Evolutionary conservation across 2,113 vertebrate genomes (phyloP), one percentile per base, ranked within the genome.

Genomic region (Cepphus grylle): DNA sequence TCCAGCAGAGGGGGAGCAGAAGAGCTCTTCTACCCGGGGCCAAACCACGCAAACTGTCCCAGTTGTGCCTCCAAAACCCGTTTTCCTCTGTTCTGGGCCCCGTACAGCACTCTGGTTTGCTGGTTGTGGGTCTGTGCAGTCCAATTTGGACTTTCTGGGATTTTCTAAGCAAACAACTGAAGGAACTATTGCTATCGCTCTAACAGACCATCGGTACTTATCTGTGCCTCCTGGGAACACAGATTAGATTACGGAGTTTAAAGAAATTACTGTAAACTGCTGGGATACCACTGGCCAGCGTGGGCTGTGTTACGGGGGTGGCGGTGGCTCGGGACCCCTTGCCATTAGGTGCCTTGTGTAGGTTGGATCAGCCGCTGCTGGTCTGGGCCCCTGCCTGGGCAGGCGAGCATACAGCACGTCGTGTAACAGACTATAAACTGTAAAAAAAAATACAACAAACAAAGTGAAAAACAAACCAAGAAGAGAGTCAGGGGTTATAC

Each of bases 211-310:
- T 27, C 5, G 2, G 18, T 42, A 7, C 36, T 65, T 42, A 32
- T 10, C 65, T 38, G 2, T 17, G 34, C 14, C 27, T 71, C 29
- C 52, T 29, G 52, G 19, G 50, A 59, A 21, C 50, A 15, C 52
- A 20, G 18, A 11, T 65, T 22, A 38, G 43, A 47, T 45, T n/a
- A 21, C 27, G 13, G 26, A 56, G 26, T 29, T 61, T n/a, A 76
- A 63, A 56, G 30, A 61, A 47, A 62, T 43, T 15, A 12, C 21
- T 18, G 13, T 49, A 6, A 58, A 12, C 79, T 26, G n/a, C 34
- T 32, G 3, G 36, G 50, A 16, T 11, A 7, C 17, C 30, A 3
- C 15, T 11, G 7, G 29, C 8, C 9, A 15, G 5, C 1, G 25
- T 59, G 65, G 43, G 21, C 40, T 8, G 30, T 61, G 91, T 14